Evolutionary conservation across 35 echinoderm and acorn worm species (phyloP), one percentile per base, ranked within the genome.

Genomic region (Patiria miniata): DNA sequence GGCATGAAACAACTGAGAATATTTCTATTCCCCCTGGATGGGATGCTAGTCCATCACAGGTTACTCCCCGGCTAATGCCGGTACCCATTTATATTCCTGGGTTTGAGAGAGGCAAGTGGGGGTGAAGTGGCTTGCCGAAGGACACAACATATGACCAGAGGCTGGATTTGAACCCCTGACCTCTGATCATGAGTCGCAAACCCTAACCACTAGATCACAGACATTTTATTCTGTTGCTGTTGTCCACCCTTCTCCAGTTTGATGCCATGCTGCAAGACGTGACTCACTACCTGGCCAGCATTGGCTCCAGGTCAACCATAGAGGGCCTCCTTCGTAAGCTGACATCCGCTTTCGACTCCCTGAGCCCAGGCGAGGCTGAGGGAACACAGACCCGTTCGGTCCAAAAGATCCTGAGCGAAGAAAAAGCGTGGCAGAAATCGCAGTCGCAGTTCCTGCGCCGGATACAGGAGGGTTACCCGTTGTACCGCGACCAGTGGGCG

Each of bases 401-500:
- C 8, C 17, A 37, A 16, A 30, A 78, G 23, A 17, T 89, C 19
- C 36, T 89, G 38, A 82, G 69, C n/a, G 89, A 91, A 79, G 76
- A 86, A 30, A 51, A 82, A 7, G 87, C 83, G 17, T 99, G 92
- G 96, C 90, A 87, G 22, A 69, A 52, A 39, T 95, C 96, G 14
- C 89, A 91, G 78, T 36, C 61, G 21, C 90, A 99, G 79, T 99
- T 99, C 89, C 51, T 99, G 79, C 22, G 47, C 9, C 79, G 83
- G 51, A 73, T 99, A 42, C 80, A 94, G 61, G 83, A 76, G 30
- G 86, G 39, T 8, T 99, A 95, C 90, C 89, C 92, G 36, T 32
- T 91, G 16, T 99, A 94, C 79, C 59, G 68, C n/a, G 96, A 99
- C 83, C 86, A 92, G 17, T 99, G 89, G 89, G 39, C 69, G 51